Base-by-base conservation (phyloP, 1,140 invertebrate species). In the Drosophila jambulina region DNA sequence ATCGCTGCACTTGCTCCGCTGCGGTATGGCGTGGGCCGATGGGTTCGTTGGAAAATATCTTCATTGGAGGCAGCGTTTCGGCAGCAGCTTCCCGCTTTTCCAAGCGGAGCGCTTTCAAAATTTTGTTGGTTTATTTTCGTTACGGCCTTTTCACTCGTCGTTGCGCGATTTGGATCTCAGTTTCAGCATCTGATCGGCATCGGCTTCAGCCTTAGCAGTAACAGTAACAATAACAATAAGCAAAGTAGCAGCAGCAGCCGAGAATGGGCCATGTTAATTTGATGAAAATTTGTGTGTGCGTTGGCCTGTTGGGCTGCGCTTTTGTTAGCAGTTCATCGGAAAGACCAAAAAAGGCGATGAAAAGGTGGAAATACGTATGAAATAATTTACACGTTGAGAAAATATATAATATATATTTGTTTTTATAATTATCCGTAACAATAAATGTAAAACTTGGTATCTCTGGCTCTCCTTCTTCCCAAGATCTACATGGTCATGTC, bases 211-310 rank as follows among this genome's bases (percentile, higher is more conserved):
- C 56, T 53, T 43, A 74, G 25, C 34, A 75, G 34, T 49, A 70
- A 42, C 64, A 60, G 23, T 68, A 77, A 36, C 54, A 59, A 42
- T 48, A 53, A 48, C 40, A 59, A 82, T 59, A 69, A 61, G 64
- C 75, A 79, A 75, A 72, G 68, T 49, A 53, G 75, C 51, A 38
- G 53, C 51, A 9, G 51, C 32, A 32, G 51, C 71, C 76, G 80
- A 88, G 77, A 82, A 80, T 64, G 72, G 42, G 32, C 32, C 70
- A 87, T 87, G 84, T 87, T 87, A 87, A 87, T 87, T 87, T 90
- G 85, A 78, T 87, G 74, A 88, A 87, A 87, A 88, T 68, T 86
- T 85, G 78, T 72, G 79, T 72, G 70, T 80, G 69, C 61, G 69
- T 72, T 48, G 32, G 53, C 46, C 57, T 72, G 59, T 80, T 54